Conservation (phyloP, 2,113 vertebrate species). For the Grus americana region DNA sequence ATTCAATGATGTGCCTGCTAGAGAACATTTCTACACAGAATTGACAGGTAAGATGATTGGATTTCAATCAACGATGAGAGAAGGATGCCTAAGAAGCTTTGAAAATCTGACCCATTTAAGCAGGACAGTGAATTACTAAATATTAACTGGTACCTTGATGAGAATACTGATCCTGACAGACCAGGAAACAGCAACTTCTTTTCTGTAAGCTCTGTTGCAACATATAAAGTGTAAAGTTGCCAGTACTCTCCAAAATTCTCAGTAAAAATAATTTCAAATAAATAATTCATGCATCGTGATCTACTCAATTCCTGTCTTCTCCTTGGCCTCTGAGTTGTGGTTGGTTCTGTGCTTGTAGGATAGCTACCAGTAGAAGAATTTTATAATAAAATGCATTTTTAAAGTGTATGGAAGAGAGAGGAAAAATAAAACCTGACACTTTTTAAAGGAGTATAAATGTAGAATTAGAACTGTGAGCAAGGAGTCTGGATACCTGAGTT, state of each 20-base stretch:
- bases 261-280: constrained; percentile 14
- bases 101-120: not conserved
- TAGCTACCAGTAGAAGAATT: not conserved
- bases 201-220: not conserved
- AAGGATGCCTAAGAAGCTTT: not conserved
- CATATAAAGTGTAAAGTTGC: constrained; percentile 20
- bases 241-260: constrained; percentile 26
- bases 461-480: not conserved
- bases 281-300: constrained; percentile 7
- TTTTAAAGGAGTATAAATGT: not conserved
- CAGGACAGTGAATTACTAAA: not conserved
- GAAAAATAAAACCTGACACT: not conserved
- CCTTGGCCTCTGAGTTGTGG: constrained; percentile 16
- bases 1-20: not conserved
- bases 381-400: not conserved
- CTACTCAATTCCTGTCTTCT: constrained; percentile 26
- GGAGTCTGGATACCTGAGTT: not conserved
- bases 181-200: not conserved
- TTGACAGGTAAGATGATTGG: not conserved
- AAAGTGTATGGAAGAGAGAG: not conserved
- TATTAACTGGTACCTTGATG: not conserved
- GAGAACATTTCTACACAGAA: not conserved
- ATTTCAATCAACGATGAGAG: not conserved
- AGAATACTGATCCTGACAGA: not conserved
- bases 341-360: not conserved